Base-by-base conservation (phyloP, 2,888 invertebrate genomes). In the Hemaris fuciformis region DNA sequence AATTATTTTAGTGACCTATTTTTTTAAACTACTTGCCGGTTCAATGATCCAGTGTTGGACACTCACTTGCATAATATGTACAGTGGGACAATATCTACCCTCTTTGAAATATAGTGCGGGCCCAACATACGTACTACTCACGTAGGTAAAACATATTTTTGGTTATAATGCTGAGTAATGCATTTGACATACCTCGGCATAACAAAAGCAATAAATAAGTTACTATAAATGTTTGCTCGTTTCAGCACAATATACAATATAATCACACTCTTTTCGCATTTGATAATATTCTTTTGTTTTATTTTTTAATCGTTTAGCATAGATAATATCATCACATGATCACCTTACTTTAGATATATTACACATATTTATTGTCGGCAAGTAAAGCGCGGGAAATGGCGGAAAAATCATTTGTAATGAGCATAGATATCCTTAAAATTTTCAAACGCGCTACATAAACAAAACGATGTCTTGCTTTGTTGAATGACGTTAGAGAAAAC, bases 161-260 rank as follows among this genome's bases (percentile, higher is more conserved):
- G n/a, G 13, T 13, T 10, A 13, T 10, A 1, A 10, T 7, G 34
- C 15, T 25, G 48, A 27, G 15, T 3, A 48, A 31, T 53, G 15
- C 53, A 18, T 53, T 53, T 18, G 18, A 53, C 18, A 18, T 31
- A 10, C 6, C 18, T 18, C 4, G 18, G n/a, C 18, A 18, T 53
- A 31, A 46, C 46, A 31, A 31, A 10, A 53, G 27, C 53, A 53
- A 53, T 53, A 53, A 31, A 53, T 53, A 31, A 31, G 31, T 53
- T 53, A 53, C 27, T 53, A 53, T 53, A 31, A 53, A 53, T 31
- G 53, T 31, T 38, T 13, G 34, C 38, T 38, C 38, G 34, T 34
- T 53, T 8, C 31, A 31, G 18, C 31, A 31, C 31, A 53, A 18
- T 53, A 53, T 53, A 48, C 31, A 53, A 3, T 53, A 48, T 20